Evolutionary conservation across 2,113 vertebrate species (phyloP).

Genomic region (Cavia porcellus): DNA sequence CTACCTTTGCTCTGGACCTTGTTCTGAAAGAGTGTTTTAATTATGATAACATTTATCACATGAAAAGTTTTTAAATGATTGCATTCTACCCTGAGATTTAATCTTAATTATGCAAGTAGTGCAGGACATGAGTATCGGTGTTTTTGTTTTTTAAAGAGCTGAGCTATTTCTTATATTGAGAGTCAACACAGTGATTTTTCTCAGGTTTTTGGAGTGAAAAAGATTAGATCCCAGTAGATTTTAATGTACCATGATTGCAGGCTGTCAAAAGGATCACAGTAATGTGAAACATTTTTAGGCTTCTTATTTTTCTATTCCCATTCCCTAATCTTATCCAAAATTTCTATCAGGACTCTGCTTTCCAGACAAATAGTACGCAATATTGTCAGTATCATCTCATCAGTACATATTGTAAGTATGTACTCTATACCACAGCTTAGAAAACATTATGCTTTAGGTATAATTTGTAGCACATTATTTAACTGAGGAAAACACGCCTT

Average conservation of each 20-base stretch:
- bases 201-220: neutral
- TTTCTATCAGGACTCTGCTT: neutral
- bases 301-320: neutral
- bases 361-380: neutral
- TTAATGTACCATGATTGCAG: neutral
- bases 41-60: neutral
- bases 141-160: neutral
- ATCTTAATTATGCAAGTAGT: conserved; percentile 17
- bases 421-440: neutral
- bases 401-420: fast-evolving
- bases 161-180: neutral
- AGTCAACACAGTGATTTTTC: neutral
- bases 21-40: neutral
- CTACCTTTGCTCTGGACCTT: neutral
- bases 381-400: fast-evolving
- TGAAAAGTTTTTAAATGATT: neutral
- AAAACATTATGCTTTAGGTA: too few relatives aligned
- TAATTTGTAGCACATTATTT: neutral
- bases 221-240: neutral
- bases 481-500: neutral
- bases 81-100: neutral
- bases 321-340: neutral
- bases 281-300: neutral
- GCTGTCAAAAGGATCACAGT: neutral
- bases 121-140: neutral